Evolutionary conservation across 2,113 vertebrate genomes (phyloP), one percentile per base, ranked within the genome.

Genomic region (Phalacrocorax brasilianus): DNA sequence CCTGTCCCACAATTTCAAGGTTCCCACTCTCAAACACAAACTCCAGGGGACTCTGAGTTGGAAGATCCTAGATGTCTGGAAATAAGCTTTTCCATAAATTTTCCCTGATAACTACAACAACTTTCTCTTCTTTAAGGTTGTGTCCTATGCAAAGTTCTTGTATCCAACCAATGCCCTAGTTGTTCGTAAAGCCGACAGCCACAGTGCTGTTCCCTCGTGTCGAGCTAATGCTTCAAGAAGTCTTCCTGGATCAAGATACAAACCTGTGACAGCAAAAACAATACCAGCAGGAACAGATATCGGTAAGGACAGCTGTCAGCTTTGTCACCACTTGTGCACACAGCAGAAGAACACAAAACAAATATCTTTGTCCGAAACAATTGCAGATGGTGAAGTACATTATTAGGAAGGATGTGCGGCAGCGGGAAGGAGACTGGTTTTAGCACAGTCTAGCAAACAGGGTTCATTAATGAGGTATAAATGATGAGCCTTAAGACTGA

Each of bases 131-230:
- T 74, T 89, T 50, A 97, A 99, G 99, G 99, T 99, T 3, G 99
- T 99, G 94, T 99, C 99, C 44, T 99, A 99, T 74, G 99, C 99
- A 85, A 99, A 98, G 97, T 99, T 99, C 98, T 94, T 99, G 89
- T 99, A 99, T 84, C 99, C 99, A 1, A 99, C 99, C 58, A 99
- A 99, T 0, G 99, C 99, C 26, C 97, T 99, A 45, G 99, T 99
- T 47, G 96, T 98, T 32, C 98, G 98, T 94, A 99, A 99, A 97
- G 98, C 97, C 1, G 99, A 99, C 19, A 62, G 96, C 91, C 97
- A 98, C 1, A 81, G 98, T 80, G 97, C 98, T 59, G 92, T 93
- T 24, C 98, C 98, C 32, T 82, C 97, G 1, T 98, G 98, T 61
- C 98, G 98, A 47, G 97, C 98, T 89, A 97, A 97, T 72, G 91